Base-by-base conservation (phyloP, 64 coral and sea anemone species). In the Montipora cactus region DNA sequence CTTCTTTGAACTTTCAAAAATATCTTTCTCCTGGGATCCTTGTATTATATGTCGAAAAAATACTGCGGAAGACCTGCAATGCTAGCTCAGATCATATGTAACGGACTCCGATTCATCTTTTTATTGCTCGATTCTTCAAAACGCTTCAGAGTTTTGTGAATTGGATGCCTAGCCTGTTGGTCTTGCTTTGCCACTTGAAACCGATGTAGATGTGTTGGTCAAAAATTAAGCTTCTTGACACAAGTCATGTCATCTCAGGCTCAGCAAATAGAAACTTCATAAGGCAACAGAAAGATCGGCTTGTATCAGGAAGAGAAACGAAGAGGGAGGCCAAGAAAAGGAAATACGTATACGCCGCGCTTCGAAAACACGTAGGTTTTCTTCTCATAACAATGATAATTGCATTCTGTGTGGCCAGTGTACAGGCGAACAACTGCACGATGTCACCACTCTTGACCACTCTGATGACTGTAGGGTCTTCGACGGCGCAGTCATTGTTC, bases 221-320 rank as follows among this genome's bases (percentile, higher is more conserved):
- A 53, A 95, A 18, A 95, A 95, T 1, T 14, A 90, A 79, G 87
- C 93, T 15, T 84, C 71, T 28, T 95, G 93, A 71, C 79, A 95
- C 84, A 95, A 90, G 23, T 95, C 93, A 12, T 90, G 93, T 28
- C 48, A 95, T 87, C 51, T 90, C 21, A 19, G 84, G 69, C 87
- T 95, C 47, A 95, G 59, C 70, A 46, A 44, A 3, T 90, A 79
- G 13, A 90, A 90, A 49, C 77, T 90, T 18, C 48, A 90, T 1
- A 95, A 79, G 49, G 78, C 3, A 86, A 79, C 78, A 89, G 87
- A 77, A 21, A 80, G 49, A 81, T 59, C 58, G 20, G 45, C 20
- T 37, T 5, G 50, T 80, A 44, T 9, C 15, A 91, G 89, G 21
- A 88, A 70, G 61, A 88, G 37, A 68, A 44, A 93, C 44, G 58